phyloP scores from a whole-genome alignment of 2,888 invertebrate genomes.

The Dasypolia templi region DNA sequence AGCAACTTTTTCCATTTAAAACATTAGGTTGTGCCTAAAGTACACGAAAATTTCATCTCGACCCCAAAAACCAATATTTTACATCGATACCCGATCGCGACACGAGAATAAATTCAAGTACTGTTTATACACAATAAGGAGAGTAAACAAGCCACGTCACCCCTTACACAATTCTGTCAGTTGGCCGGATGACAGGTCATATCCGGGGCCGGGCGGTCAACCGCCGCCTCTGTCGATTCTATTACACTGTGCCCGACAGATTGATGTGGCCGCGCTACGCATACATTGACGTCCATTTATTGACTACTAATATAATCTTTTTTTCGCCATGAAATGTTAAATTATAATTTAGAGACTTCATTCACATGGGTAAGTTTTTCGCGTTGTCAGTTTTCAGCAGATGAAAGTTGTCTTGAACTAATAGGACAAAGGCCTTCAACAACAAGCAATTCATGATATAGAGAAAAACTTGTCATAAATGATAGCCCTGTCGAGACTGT shows the following conservation, averaged over 20 bases:
- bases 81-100: slow-evolving; percentile 64
- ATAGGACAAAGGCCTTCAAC: too few relatives aligned
- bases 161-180: slow-evolving; percentile 81
- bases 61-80: slow-evolving; percentile 64
- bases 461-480: background rate
- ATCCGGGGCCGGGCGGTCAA: slow-evolving; percentile 83
- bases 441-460: background rate
- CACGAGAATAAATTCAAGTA: slow-evolving; percentile 73
- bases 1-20: slow-evolving; percentile 50
- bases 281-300: slow-evolving; percentile 70
- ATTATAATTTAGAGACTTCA: background rate
- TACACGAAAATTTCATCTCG: slow-evolving; percentile 53
- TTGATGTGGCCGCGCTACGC: slow-evolving; percentile 78
- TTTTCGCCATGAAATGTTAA: slow-evolving; percentile 31
- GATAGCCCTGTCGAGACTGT: background rate
- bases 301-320: slow-evolving; percentile 50
- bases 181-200: slow-evolving; percentile 85
- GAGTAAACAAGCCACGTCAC: slow-evolving; percentile 79
- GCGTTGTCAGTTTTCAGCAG: background rate
- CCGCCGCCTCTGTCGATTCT: slow-evolving; percentile 84
- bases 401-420: background rate
- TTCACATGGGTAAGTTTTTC: background rate
- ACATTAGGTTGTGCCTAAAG: too few relatives aligned
- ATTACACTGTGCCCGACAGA: slow-evolving; percentile 84
- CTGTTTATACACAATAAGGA: slow-evolving; percentile 81